Evolutionary conservation across 1,140 invertebrate species (phyloP), one percentile per base, ranked within the genome.

Genomic region (Formica selysi): DNA sequence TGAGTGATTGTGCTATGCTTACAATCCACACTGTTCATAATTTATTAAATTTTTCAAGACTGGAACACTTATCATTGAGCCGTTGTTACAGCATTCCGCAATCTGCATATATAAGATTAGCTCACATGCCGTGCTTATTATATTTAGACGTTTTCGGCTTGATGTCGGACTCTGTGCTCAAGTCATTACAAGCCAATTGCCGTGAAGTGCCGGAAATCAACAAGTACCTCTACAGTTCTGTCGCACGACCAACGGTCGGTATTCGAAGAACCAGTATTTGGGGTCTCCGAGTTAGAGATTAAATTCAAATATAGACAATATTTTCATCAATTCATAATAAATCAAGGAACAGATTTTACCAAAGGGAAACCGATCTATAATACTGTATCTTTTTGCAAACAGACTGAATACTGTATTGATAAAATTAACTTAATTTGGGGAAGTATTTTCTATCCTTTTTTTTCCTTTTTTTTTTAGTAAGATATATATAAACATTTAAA

Each of bases 191-290:
- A 83, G 92, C 95, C 41, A 96, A 94, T 87, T 95, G 95, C 67
- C 90, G 91, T 5, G 90, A 93, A 62, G 48, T 51, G 48, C 95
- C 97, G 26, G 95, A 96, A 91, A 95, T 98, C 38, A 97, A 97
- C 92, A 96, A 96, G 91, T 96, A 96, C 89, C 95, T 96, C 78
- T 97, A 97, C 94, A 98, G 98, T 89, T 97, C 97, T 2, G 96
- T 99, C 32, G 98, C 98, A 0, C 95, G 98, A 48, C 98, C 98
- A 0, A 99, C 98, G 0, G 98, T 98, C 13, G 98, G 98, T 1
- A 96, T 97, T 16, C 95, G 97, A 88, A 95, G 98, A 90, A 98
- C 98, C 0, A 98, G 98, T 38, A 97, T 99, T 91, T 99, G 98
- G 98, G 97, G 97, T 2, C 94, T 98, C 7, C 95, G 97, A 86